Conservation (phyloP, 2,797 vertebrate genomes). For the Gephyroberyx darwinii region DNA sequence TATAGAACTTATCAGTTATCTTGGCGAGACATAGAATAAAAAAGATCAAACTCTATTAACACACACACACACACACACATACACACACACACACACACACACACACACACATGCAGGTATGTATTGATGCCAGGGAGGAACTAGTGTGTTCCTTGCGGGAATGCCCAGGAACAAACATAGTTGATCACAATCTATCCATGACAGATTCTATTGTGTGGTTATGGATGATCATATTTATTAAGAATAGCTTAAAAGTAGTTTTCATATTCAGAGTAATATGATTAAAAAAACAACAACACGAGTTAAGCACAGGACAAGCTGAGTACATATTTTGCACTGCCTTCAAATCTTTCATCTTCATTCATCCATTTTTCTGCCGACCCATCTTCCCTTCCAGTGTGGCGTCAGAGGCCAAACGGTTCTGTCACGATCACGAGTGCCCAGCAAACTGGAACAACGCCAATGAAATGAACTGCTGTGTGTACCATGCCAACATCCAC, state of each 20-base stretch:
- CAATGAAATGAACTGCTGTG: conserved; percentile 79
- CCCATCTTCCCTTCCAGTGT: conserved; percentile 52
- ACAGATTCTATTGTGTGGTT: neutral
- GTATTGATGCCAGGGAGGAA: no score
- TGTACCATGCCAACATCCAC: conserved; percentile 80
- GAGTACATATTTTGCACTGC: no score
- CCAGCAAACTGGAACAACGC: conserved; percentile 80
- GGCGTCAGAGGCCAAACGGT: conserved; percentile 77
- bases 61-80: neutral
- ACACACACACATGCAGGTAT: neutral
- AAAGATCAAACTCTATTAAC: no score
- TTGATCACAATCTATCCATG: neutral
- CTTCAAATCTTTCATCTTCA: no score
- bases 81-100: conserved; percentile 10
- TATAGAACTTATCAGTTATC: no score
- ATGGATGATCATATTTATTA: no score
- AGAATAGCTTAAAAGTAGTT: neutral
- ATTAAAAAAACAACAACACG: neutral
- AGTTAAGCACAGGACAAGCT: neutral
- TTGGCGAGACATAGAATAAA: no score
- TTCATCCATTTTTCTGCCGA: neutral
- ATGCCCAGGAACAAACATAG: no score
- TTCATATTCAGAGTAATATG: neutral
- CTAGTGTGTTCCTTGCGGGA: no score
- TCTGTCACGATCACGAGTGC: conserved; percentile 78